Base-by-base conservation (phyloP, 64 coral and sea anemone species). In the Stichodactyla helianthus region DNA sequence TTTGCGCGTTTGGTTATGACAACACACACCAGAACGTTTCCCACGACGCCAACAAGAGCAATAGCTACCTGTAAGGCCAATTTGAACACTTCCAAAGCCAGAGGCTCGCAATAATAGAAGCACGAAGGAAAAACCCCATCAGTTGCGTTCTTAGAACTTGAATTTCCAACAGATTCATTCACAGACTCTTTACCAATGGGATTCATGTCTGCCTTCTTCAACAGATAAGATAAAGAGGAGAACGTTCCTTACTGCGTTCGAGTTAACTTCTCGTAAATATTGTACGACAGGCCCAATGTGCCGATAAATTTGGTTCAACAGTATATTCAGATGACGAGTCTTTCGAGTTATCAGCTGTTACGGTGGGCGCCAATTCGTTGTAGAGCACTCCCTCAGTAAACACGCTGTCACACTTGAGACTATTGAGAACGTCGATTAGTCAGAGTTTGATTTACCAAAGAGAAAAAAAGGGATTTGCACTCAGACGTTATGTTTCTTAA, bases 21-120 rank as follows among this genome's bases (percentile, higher is more conserved):
- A 7, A 90, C 18, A 61, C 89, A 90, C 12, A 90, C 89, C 17
- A 85, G 67, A 9, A 44, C n/a, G 53, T 90, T 91, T 10, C 89
- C 89, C 26, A 86, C 19, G n/a, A 91, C 44, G 6, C 89, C 89
- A 64, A 91, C 53, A 20, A 91, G 4, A 6, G 79, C 89, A 13
- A 91, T 53, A 25, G 89, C 27, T 19, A 91, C 52, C 59, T 86
- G 84, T 5, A 91, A 50, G 2, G 71, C 53, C 22, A 79, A 57
- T 17, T 53, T 80, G 31, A 81, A 91, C 18, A 91, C 78, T 35
- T 77, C 77, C 31, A 91, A 18, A 17, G 28, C 58, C 35, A 82
- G 23, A 54, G 89, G 77, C 17, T 81, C 89, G 7, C 60, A 79
- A 71, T 59, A 77, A 28, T 86, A 86, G n/a, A 31, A 28, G 15